phyloP scores from a whole-genome alignment of 2,113 vertebrate genomes.

The Phrynosoma blainvillii region DNA sequence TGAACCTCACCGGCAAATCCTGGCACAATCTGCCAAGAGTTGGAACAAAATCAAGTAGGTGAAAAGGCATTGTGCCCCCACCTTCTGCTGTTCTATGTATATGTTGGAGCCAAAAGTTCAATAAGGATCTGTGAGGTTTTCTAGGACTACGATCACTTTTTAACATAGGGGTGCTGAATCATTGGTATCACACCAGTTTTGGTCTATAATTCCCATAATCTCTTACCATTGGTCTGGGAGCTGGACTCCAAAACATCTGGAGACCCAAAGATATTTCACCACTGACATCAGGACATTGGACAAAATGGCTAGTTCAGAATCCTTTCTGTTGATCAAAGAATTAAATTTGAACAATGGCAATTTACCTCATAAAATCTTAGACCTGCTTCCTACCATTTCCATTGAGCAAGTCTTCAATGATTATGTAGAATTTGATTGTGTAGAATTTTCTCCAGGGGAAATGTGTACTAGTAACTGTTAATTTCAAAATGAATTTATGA shows the following conservation, averaged over 20 bases:
- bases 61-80: neutral
- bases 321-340: neutral
- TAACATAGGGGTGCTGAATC: too few species aligned
- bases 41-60: neutral
- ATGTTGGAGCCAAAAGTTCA: constrained; percentile 15
- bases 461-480: neutral
- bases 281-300: constrained; percentile 18
- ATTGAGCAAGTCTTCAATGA: neutral
- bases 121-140: neutral
- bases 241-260: neutral
- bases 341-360: neutral
- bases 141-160: too few species aligned
- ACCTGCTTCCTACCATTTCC: constrained; percentile 10
- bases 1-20: neutral
- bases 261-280: neutral
- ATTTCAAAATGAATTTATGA: neutral
- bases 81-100: neutral
- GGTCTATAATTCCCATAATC: neutral
- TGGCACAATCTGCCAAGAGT: neutral
- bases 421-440: neutral
- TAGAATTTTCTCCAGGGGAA: neutral
- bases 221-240: neutral
- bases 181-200: neutral
- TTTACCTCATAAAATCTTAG: neutral
- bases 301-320: constrained; percentile 24